Evolutionary conservation across 2,888 invertebrate species (phyloP), one percentile per base, ranked within the genome.

Genomic region (Ichneumoninae sp.): DNA sequence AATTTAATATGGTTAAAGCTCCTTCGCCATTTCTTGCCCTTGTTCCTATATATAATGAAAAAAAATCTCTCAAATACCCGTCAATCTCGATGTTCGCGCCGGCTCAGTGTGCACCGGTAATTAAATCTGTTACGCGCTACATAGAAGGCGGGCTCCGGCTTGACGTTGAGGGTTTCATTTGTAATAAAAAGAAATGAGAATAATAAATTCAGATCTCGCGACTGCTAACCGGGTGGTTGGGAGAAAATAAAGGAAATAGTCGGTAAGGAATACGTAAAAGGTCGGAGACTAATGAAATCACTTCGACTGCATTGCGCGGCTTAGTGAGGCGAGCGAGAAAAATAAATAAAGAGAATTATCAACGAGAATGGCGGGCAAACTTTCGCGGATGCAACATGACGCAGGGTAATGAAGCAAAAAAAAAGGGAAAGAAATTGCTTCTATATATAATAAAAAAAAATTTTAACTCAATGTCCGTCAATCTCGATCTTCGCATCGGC

Each of bases 1-100:
- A 90, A 88, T 88, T 90, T 91, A 91, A 91, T 88, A 89, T 88
- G 86, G 87, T 79, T 85, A 83, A 81, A 83, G 71, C 74, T 81
- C 36, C 79, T 76, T 73, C 63, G 52, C 52, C 60, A 60, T 63
- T 26, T 57, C 73, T 70, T 60, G 54, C 68, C 70, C 71, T 82
- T 60, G 71, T 73, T 74, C 66, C 74, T 52, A 75, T 44, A 63
- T 10, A 50, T 16, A 30, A 19, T 70, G 70, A 66, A 26, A 77
- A 74, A 26, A 65, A 66, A 74, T 30, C 36, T 65, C 75, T 75
- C 50, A 36, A 71, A 30, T 69, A n/a, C 33, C 65, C 52, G 19
- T 50, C 6, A 22, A 40, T 30, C 30, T 19, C n/a, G 3, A 63
- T 33, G 16, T 7, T 52, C 33, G n/a, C 50, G 65, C 13, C 22